Base-by-base conservation (phyloP, 2,888 invertebrate genomes). In the Rhamnusium bicolor region DNA sequence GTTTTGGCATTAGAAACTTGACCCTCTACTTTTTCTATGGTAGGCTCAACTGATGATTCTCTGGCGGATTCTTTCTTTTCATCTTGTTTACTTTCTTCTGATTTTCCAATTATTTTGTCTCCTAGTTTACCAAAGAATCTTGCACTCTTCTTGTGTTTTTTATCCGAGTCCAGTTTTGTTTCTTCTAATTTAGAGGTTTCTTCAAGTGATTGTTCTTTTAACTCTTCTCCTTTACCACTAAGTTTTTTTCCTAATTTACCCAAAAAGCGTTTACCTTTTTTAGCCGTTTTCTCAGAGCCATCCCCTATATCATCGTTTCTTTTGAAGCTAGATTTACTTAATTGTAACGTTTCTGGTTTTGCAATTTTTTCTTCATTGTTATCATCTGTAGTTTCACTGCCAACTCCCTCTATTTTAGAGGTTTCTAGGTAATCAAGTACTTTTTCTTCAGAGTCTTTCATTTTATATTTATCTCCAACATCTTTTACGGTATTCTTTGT, bases 61-160 rank as follows among this genome's bases (percentile, higher is more conserved):
- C 27, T n/a, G 14, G 62, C 51, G 5, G 47, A 6, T 58, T 58
- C 56, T 7, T 32, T 29, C 66, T 60, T 32, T 16, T 71, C 68
- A 6, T 60, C 68, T 19, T 62, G 19, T 54, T 71, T 68, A 6
- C 70, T 7, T 40, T 83, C 78, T 0, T 76, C 69, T 7, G 79
- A 24, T 70, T 72, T 73, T 14, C 77, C 73, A 19, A 60, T 72
- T 29, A 77, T 58, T 67, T 75, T 69, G 29, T 69, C 69, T n/a
- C 71, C 69, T 10, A 69, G 60, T 73, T 73, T 74, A 19, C 69
- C 66, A 18, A 78, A 74, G 14, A 72, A 63, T 27, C 75, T 69
- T 66, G 60, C 53, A 6, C 58, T 24, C 66, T 74, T 68, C n/a
- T 71, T 73, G 12, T 63, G 29, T 51, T 63, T 54, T 12, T 73